These are phyloP conservation scores for Lasioglossum figueresi DNA, from an alignment of 2,888 invertebrate genomes.

Conservation along the genomic window DNA sequence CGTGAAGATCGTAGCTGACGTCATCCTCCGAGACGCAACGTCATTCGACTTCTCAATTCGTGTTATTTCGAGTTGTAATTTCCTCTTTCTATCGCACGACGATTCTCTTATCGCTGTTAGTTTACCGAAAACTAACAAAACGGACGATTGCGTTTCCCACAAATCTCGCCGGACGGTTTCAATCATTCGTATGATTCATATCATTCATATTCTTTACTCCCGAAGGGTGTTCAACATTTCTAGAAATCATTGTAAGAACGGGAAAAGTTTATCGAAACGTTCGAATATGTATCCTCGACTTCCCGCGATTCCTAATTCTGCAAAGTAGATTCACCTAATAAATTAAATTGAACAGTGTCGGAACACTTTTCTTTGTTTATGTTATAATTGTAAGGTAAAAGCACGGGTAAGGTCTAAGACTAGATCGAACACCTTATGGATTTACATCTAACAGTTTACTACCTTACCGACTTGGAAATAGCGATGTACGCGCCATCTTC, in stretches of 20 bases:
- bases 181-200: neutral
- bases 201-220: neutral
- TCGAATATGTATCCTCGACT: neutral
- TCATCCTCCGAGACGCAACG: slow-evolving; percentile 70
- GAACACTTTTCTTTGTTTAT: neutral
- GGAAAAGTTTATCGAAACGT: neutral
- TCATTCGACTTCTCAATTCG: slow-evolving; percentile 40
- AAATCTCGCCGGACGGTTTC: neutral
- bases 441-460: neutral
- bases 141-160: neutral
- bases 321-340: neutral
- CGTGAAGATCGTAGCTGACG: slow-evolving; percentile 68
- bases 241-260: neutral
- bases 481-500: neutral
- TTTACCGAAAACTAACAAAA: neutral
- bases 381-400: neutral
- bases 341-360: neutral
- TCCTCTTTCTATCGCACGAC: neutral
- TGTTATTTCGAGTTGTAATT: slow-evolving; percentile 18
- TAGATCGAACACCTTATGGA: neutral
- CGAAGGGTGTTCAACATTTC: neutral
- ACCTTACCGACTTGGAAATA: neutral
- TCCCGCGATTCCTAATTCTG: neutral
- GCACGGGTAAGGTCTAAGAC: neutral
- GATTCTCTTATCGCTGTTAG: neutral